phyloP scores from a whole-genome alignment of 2,888 invertebrate genomes.

The Achlya flavicornis region DNA sequence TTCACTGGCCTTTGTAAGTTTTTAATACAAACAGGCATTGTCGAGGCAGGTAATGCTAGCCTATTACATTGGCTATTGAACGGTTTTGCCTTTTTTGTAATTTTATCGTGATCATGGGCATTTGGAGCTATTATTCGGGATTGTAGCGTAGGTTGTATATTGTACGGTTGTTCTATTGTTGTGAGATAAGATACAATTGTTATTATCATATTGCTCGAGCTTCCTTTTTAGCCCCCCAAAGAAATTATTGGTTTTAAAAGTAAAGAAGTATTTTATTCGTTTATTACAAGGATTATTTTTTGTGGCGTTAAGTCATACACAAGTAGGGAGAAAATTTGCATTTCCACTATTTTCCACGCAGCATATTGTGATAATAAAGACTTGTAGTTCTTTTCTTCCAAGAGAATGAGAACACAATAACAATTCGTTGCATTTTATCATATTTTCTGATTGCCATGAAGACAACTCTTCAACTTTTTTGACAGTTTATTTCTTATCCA shows the following conservation, averaged over 20 bases:
- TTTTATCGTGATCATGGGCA: neutral
- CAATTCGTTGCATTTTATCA: neutral
- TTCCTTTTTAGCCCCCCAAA: too few species aligned
- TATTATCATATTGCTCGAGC: neutral
- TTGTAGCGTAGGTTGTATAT: neutral
- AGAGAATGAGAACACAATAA: neutral
- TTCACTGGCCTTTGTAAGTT: slow-evolving; percentile 59
- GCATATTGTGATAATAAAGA: too few species aligned
- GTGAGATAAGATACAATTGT: neutral
- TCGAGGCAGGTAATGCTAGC: slow-evolving; percentile 9
- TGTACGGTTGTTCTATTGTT: neutral
- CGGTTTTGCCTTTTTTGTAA: neutral
- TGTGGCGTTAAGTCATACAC: too few species aligned
- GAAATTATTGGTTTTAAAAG: too few species aligned
- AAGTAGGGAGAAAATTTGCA: too few species aligned
- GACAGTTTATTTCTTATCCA: neutral
- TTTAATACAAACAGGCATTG: slow-evolving; percentile 16
- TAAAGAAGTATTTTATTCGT: too few species aligned
- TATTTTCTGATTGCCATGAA: neutral
- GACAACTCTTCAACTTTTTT: neutral
- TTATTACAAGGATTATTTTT: too few species aligned
- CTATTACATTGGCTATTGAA: slow-evolving; percentile 4
- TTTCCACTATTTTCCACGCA: too few species aligned
- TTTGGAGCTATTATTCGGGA: neutral
- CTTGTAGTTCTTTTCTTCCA: neutral